phyloP scores from a whole-genome alignment of 1,140 invertebrate species.

The Calephelis virginiensis region DNA sequence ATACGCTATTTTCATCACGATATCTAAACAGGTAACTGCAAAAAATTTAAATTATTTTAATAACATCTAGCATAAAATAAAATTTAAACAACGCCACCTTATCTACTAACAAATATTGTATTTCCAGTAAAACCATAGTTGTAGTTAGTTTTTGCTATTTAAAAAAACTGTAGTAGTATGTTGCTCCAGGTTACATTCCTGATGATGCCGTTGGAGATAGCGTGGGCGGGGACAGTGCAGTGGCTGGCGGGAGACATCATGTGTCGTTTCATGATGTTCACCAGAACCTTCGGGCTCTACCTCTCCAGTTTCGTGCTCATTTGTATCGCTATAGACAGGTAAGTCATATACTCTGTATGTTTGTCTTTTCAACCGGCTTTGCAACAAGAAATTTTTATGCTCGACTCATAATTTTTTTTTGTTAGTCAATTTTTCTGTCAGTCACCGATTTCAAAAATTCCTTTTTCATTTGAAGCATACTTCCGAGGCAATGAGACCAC shows the following conservation, averaged over 20 bases:
- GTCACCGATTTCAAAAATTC: too few relatives aligned
- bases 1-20: too few relatives aligned
- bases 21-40: too few relatives aligned
- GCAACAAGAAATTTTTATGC: too few relatives aligned
- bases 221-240: constrained; percentile 89
- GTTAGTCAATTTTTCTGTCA: too few relatives aligned
- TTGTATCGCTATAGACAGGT: constrained; percentile 93
- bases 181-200: constrained; percentile 88
- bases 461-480: too few relatives aligned
- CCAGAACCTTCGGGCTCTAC: constrained; percentile 91
- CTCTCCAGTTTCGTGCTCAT: constrained; percentile 92
- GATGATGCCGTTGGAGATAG: constrained; percentile 95
- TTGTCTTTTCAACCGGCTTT: too few relatives aligned
- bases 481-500: too few relatives aligned
- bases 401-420: too few relatives aligned
- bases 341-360: constrained; percentile 36
- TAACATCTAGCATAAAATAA: too few relatives aligned
- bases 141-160: neutral
- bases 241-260: constrained; percentile 90
- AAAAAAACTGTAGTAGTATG: constrained; percentile 36
- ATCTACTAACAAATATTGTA: neutral
- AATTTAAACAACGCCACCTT: too few relatives aligned
- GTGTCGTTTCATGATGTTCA: constrained; percentile 91
- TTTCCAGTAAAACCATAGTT: neutral
- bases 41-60: too few relatives aligned